Percentiles rank a stretch among this genome's conserved stretches.
Evolutionary conservation across 2,797 vertebrate species (phyloP).

Genomic region (Muscicapa comitata): DNA sequence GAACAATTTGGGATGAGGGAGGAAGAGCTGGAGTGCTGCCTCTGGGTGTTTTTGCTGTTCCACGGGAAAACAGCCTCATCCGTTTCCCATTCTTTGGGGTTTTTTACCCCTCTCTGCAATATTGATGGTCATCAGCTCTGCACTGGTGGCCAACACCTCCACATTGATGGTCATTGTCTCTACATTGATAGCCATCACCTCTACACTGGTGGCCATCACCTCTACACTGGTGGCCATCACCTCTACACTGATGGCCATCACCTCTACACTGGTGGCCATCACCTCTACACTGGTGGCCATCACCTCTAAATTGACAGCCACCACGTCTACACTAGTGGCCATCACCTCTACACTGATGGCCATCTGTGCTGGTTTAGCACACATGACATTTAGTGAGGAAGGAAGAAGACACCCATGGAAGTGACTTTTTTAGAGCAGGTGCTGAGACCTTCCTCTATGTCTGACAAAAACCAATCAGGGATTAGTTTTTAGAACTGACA

Average conservation of each 20-base stretch:
- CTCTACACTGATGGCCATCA: fast-evolving
- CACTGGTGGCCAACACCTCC: neutral
- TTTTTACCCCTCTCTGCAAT: neutral
- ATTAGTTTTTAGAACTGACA: too few relatives aligned
- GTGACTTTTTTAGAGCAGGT: too few relatives aligned
- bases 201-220: fast-evolving
- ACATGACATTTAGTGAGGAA: too few relatives aligned
- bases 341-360: fast-evolving
- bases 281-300: fast-evolving
- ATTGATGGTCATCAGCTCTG: neutral
- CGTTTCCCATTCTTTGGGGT: fast-evolving
- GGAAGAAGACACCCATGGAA: too few relatives aligned
- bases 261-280: fast-evolving
- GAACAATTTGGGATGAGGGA: neutral
- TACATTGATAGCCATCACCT: fast-evolving
- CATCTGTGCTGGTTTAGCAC: too few relatives aligned
- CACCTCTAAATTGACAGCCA: fast-evolving
- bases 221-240: fast-evolving
- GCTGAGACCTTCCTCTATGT: too few relatives aligned
- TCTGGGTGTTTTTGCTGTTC: neutral
- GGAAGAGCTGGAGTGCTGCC: neutral
- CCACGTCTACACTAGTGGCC: fast-evolving
- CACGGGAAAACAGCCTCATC: neutral
- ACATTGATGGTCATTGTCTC: fast-evolving
- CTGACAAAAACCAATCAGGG: too few relatives aligned